phyloP scores from a whole-genome alignment of 1,140 invertebrate genomes.

The Leptopilina boulardi region DNA sequence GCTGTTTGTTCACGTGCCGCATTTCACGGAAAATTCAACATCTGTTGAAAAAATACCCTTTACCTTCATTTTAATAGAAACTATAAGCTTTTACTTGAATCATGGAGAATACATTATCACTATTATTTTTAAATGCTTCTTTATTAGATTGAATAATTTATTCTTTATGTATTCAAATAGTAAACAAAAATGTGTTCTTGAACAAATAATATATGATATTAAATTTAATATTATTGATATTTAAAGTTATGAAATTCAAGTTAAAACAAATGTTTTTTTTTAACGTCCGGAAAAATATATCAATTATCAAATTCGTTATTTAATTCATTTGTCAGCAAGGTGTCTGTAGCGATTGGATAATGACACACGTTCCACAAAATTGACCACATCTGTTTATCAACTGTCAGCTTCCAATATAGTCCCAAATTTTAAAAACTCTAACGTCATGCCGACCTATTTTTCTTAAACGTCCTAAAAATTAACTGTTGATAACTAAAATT shows the following conservation, averaged over 20 bases:
- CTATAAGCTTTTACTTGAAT: not conserved
- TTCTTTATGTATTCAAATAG: no score
- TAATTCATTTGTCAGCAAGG: not conserved
- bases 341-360: constrained; percentile 57
- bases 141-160: no score
- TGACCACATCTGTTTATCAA: constrained; percentile 50
- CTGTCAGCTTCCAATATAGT: constrained; percentile 38
- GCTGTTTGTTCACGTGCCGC: constrained; percentile 61
- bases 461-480: no score
- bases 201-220: no score
- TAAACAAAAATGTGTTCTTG: no score
- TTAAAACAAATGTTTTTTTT: not conserved
- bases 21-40: constrained; percentile 38
- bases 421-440: constrained; percentile 50
- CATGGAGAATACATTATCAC: no score
- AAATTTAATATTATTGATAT: no score
- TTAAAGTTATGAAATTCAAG: no score
- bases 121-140: no score
- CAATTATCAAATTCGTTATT: constrained; percentile 17
- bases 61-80: not conserved
- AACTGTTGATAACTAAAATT: no score
- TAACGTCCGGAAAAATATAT: not conserved
- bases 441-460: no score
- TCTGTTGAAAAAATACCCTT: constrained; percentile 31
- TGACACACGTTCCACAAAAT: constrained; percentile 59